These are phyloP conservation scores for Nycticryphes semicollaris DNA, from an alignment of 2,113 vertebrate genomes.

Conservation along the genomic window DNA sequence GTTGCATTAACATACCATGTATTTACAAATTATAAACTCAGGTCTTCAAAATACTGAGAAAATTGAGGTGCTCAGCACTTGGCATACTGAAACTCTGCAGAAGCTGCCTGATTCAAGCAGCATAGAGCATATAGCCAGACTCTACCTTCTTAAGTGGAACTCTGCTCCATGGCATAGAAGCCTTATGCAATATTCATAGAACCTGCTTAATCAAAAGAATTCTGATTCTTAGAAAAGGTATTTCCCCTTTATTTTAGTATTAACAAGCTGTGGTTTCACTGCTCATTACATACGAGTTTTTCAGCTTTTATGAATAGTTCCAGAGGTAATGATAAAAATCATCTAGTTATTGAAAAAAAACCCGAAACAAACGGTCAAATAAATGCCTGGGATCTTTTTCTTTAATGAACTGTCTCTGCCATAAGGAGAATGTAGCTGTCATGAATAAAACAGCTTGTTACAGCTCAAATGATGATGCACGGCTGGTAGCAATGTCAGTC, in stretches of 20 bases:
- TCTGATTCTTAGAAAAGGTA: not conserved
- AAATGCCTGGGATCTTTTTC: not conserved
- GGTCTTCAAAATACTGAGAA: not conserved
- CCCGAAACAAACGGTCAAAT: not conserved
- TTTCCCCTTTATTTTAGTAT: not conserved
- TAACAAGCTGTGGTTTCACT: not conserved
- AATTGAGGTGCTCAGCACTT: not conserved
- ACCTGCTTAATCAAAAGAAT: not conserved
- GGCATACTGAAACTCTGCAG: not conserved
- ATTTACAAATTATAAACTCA: not conserved
- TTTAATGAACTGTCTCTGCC: not conserved
- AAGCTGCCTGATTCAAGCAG: not conserved
- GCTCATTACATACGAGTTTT: not conserved
- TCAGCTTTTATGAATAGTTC: not conserved
- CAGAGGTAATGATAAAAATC: not conserved
- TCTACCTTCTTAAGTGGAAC: not conserved
- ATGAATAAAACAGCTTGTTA: not conserved
- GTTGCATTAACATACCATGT: not conserved
- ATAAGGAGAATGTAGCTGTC: not conserved
- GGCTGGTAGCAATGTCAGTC: not conserved
- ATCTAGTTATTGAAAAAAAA: not conserved
- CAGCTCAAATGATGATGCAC: not conserved
- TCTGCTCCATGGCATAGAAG: not conserved
- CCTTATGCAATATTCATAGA: conserved; percentile 10
- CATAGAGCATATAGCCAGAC: not conserved